A percentile compares a stretch with the other conserved stretches of the same genome.
Conservation (phyloP, 2,797 vertebrate species). For the Pogoniulus pusillus region DNA sequence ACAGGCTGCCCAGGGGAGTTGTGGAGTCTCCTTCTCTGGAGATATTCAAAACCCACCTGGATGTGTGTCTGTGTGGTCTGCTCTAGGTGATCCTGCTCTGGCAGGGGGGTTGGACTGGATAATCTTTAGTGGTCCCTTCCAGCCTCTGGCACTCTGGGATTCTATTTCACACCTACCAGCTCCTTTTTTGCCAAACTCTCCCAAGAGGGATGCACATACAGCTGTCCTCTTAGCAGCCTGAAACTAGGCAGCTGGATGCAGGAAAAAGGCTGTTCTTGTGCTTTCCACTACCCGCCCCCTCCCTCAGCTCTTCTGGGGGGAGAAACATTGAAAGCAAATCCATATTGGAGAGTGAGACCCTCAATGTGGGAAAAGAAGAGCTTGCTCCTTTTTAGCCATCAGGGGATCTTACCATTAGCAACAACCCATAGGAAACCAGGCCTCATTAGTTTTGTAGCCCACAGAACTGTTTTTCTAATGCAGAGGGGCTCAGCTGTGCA, state of each 20-base stretch:
- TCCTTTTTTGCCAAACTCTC: background rate
- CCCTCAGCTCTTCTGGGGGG: background rate
- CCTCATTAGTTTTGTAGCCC: conserved; percentile 21
- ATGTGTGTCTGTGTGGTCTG: too few species aligned
- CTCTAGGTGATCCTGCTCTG: too few species aligned
- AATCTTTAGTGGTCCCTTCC: too few species aligned
- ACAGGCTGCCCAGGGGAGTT: too few species aligned
- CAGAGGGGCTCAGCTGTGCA: background rate
- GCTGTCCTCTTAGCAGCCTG: background rate
- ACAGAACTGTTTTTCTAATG: conserved; percentile 26
- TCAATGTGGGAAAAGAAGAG: background rate
- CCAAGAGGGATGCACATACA: fast-evolving
- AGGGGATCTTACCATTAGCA: background rate
- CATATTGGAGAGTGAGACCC: background rate
- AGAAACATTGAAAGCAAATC: background rate
- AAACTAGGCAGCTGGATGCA: background rate
- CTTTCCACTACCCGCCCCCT: background rate
- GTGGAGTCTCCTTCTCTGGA: too few species aligned
- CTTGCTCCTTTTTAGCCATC: background rate
- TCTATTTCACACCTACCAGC: background rate
- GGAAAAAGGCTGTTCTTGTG: background rate
- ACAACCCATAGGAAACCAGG: conserved; percentile 22
- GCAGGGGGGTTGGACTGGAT: too few species aligned
- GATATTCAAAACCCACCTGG: too few species aligned
- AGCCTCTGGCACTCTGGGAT: too few species aligned